phyloP scores from a whole-genome alignment of 2,888 invertebrate genomes.

The Parochlus steinenii region DNA sequence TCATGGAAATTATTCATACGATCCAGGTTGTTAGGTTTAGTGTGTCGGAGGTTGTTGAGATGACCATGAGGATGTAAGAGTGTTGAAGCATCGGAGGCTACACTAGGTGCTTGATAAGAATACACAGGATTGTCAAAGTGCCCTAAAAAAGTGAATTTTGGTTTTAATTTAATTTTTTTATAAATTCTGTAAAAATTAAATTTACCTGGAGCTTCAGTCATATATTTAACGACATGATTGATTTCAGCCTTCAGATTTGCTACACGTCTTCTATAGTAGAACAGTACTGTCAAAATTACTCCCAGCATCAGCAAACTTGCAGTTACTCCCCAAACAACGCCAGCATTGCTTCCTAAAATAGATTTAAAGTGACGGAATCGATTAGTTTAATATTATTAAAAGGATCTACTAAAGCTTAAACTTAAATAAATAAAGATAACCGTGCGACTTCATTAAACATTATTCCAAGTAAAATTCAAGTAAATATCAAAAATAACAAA shows the following conservation, averaged over 20 bases:
- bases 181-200: conserved; percentile 1
- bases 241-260: conserved; percentile 72
- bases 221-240: conserved; percentile 67
- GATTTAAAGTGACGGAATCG: conserved; percentile 13
- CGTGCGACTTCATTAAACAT: no score
- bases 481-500: background rate
- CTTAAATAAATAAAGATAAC: no score
- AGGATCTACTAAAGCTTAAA: no score
- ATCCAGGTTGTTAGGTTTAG: conserved; percentile 25
- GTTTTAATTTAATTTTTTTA: conserved; percentile 36
- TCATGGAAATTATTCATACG: conserved; percentile 21
- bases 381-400: background rate
- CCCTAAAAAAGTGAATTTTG: no score
- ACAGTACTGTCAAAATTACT: conserved; percentile 42
- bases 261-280: conserved; percentile 69
- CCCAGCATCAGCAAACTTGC: conserved; percentile 45
- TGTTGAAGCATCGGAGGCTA: conserved; percentile 37
- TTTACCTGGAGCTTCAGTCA: conserved; percentile 41
- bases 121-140: conserved; percentile 90
- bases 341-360: conserved; percentile 31
- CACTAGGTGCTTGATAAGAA: conserved; percentile 45
- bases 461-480: background rate
- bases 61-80: conserved; percentile 32
- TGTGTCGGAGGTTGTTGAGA: conserved; percentile 23
- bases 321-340: conserved; percentile 45